Evolutionary conservation across 1,140 invertebrate species (phyloP), one percentile per base, ranked within the genome.

Genomic region (Euschistus heros): DNA sequence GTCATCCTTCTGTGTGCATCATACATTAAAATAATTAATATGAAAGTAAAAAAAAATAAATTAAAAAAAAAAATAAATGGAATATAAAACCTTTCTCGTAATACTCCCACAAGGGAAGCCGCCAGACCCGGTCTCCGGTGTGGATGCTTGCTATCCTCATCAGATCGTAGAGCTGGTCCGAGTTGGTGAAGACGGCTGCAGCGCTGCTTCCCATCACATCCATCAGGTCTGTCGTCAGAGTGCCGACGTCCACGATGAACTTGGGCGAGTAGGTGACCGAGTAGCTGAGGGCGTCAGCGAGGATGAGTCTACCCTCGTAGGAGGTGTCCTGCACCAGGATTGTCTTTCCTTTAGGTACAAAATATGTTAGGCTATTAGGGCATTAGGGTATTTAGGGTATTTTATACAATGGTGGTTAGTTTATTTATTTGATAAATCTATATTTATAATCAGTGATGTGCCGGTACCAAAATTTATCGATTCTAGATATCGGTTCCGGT

Each of bases 251-350:
- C 15, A 86, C 68, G 15, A 86, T 78, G 10, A 79, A 76, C 17
- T 75, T 73, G 17, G 82, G 84, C 57, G 82, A 77, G 70, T 81
- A 83, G 66, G 76, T 76, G 62, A 80, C 75, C 20, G 83, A 81
- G 72, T 85, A 86, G 66, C 76, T 78, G 2, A 86, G 71, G 46
- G 82, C 83, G 75, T 87, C 85, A 47, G 82, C 82, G 30, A 87
- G 71, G 62, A 84, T 78, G 13, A 87, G 72, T 57, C 83, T 71
- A 10, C 84, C 84, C 66, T 85, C 84, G n/a, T 81, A 81, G 75
- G 85, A 83, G n/a, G 84, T 85, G 66, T 83, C 82, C 70, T 85
- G 79, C 62, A 86, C 75, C 66, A 84, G 79, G 65, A 86, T 84
- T 24, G 79, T 81, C 74, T 85, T 86, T 0, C 54, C 54, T 57